A percentile compares a stretch with the other conserved stretches of the same genome.
Conservation (phyloP, 2,888 invertebrate species). For the Eugnorisma glareosa region DNA sequence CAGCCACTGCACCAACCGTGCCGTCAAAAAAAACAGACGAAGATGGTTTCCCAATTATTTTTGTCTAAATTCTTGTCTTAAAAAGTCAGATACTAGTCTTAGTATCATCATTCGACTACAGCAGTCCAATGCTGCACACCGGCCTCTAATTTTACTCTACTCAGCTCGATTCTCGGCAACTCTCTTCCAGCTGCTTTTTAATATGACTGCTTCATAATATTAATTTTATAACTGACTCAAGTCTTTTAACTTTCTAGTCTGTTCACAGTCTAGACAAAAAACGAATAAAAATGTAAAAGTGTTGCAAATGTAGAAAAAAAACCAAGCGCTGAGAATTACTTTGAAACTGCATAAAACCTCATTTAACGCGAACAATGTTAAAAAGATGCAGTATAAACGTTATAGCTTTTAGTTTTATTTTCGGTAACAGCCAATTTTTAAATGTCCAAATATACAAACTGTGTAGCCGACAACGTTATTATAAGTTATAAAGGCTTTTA, state of each 20-base stretch:
- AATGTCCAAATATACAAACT: conserved; percentile 18
- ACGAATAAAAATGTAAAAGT: conserved; percentile 8
- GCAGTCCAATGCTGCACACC: not conserved
- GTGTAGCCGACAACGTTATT: conserved; percentile 59
- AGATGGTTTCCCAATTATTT: not conserved
- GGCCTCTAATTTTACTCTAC: not conserved
- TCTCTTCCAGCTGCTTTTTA: not conserved
- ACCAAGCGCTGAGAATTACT: not conserved
- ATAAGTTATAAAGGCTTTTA: conserved; percentile 57
- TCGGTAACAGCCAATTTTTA: conserved; percentile 25
- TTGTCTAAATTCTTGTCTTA: not conserved
- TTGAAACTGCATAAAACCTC: conserved; percentile 11
- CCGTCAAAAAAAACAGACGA: too few species aligned
- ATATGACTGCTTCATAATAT: not conserved
- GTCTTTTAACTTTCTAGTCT: conserved; percentile 12
- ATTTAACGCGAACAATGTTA: conserved; percentile 10
- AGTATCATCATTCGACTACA: not conserved
- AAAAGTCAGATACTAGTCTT: not conserved
- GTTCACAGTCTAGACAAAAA: not conserved
- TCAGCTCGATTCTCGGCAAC: not conserved
- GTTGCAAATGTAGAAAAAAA: conserved; percentile 31
- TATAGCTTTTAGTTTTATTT: conserved; percentile 22
- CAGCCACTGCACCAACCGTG: too few species aligned
- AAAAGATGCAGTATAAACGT: conserved; percentile 7
- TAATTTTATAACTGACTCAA: not conserved